phyloP scores from a whole-genome alignment of 2,797 vertebrate genomes.

The Prunella strophiata region DNA sequence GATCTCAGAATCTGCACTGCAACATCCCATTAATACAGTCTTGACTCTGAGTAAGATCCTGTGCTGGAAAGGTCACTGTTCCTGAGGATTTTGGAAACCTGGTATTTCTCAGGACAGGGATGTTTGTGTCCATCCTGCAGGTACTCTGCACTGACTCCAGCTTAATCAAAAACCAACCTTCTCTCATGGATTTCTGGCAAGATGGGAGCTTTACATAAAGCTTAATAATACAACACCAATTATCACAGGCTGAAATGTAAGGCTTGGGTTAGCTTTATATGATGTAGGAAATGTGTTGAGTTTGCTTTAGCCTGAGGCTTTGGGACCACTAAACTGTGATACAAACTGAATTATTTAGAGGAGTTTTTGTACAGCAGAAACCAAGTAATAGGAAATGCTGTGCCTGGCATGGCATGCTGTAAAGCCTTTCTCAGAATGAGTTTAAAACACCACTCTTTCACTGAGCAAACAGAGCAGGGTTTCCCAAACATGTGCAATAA shows the following conservation, averaged over 20 bases:
- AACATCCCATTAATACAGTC: neutral
- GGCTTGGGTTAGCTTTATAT: slow-evolving; percentile 34
- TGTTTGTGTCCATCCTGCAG: neutral
- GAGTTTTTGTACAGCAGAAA: neutral
- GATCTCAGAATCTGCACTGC: neutral
- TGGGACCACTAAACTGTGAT: slow-evolving; percentile 24
- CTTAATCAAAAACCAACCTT: neutral
- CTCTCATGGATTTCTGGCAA: neutral
- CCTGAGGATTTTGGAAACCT: neutral
- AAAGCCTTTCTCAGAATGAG: slow-evolving; percentile 13
- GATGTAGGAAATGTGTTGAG: slow-evolving; percentile 11
- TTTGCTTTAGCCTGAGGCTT: slow-evolving; percentile 44
- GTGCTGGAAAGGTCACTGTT: neutral
- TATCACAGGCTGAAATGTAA: slow-evolving; percentile 23
- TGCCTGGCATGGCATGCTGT: neutral
- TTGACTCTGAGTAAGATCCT: neutral
- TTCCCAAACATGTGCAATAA: slow-evolving; percentile 24
- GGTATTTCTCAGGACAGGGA: neutral
- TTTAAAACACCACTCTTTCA: neutral
- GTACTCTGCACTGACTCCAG: neutral
- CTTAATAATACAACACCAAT: slow-evolving; percentile 24
- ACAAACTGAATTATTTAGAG: slow-evolving; percentile 20
- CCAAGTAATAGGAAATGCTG: neutral
- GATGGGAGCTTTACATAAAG: neutral
- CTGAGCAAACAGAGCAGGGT: neutral